Evolutionary conservation across 2,888 invertebrate species (phyloP).

Genomic region (Cataglyphis rosenhaueri): DNA sequence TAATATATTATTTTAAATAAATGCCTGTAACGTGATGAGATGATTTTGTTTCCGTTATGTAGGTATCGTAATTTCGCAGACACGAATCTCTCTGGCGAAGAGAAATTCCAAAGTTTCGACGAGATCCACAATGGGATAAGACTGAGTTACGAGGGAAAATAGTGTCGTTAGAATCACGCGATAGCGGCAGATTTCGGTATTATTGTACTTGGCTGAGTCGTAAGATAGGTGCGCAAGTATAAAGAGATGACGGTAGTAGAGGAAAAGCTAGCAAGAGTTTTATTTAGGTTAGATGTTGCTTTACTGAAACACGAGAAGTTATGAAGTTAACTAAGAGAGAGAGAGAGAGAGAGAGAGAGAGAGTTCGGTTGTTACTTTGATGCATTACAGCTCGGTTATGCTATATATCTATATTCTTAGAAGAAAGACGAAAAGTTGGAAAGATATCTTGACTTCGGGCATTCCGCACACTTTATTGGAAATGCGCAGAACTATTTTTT

Average conservation of each 20-base stretch:
- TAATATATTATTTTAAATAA: constrained; percentile 13
- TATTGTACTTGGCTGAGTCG: constrained; percentile 36
- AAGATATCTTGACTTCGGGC: constrained; percentile 23
- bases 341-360: neutral
- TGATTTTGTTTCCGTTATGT: neutral
- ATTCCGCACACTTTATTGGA: constrained; percentile 17
- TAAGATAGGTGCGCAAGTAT: constrained; percentile 45
- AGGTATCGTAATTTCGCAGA: constrained; percentile 1
- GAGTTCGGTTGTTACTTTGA: constrained; percentile 48
- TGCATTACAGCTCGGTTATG: constrained; percentile 42
- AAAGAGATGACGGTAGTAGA: constrained; percentile 26
- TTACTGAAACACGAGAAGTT: constrained; percentile 39
- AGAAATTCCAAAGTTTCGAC: constrained; percentile 43
- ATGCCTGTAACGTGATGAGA: neutral
- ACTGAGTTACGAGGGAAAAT: constrained; percentile 53
- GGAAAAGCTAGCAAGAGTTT: constrained; percentile 18
- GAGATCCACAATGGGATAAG: constrained; percentile 49
- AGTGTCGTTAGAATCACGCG: constrained; percentile 56
- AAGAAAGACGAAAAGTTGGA: constrained; percentile 41
- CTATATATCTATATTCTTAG: neutral
- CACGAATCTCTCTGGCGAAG: constrained; percentile 19
- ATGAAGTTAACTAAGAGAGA: constrained; percentile 47
- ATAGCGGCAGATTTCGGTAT: constrained; percentile 37
- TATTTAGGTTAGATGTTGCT: constrained; percentile 51
- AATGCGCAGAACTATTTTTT: constrained; percentile 7